These are phyloP conservation scores for Autographa pulchrina DNA, from an alignment of 2,888 invertebrate genomes.

Conservation along the genomic window DNA sequence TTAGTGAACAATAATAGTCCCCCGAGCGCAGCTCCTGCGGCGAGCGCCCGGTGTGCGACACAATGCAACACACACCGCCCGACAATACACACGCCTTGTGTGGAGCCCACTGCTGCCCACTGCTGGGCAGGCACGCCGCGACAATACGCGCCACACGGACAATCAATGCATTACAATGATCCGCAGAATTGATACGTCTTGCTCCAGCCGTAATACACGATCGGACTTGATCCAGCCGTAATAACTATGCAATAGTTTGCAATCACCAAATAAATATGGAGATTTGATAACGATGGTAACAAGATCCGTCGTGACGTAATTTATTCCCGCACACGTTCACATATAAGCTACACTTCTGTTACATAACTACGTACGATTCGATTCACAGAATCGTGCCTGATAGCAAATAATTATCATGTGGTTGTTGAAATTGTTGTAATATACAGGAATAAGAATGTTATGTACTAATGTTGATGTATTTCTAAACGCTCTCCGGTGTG, in stretches of 20 bases:
- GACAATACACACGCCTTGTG: not conserved
- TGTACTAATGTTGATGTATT: not conserved
- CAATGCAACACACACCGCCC: not conserved
- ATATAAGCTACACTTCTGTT: not conserved
- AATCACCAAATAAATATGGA: constrained; percentile 1
- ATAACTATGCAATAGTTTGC: not conserved
- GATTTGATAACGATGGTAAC: not conserved
- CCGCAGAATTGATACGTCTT: not conserved
- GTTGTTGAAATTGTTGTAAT: no score
- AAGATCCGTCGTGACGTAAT: not conserved
- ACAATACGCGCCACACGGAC: not conserved
- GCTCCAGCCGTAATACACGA: not conserved
- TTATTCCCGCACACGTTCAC: not conserved
- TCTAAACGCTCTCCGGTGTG: not conserved
- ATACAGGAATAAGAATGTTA: no score
- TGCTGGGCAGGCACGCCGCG: not conserved
- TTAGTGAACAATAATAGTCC: not conserved
- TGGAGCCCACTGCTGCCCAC: not conserved
- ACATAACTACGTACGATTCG: not conserved
- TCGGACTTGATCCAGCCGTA: no score
- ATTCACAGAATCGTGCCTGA: not conserved
- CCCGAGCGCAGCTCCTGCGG: not conserved
- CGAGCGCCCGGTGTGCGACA: not conserved
- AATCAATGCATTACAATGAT: constrained; percentile 28
- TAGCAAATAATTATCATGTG: not conserved